Conservation (phyloP, 1,140 invertebrate genomes). For the Heterodera carotae region DNA sequence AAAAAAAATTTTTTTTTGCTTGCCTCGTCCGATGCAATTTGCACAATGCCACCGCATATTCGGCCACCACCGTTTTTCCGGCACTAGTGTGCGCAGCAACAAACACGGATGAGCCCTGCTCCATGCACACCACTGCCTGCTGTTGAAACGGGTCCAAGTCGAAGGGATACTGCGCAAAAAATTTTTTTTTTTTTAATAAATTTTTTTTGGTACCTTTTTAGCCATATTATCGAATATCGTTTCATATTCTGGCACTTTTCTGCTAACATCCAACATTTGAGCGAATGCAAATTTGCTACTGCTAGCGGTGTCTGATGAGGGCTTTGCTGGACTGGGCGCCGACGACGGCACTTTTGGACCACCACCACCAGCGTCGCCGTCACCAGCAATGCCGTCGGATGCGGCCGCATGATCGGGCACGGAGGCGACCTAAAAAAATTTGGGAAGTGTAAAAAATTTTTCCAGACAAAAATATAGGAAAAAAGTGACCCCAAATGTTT, state of each 20-base stretch:
- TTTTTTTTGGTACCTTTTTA: slow-evolving; percentile 32
- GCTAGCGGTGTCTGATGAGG: neutral
- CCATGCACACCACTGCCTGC: slow-evolving; percentile 87
- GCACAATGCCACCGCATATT: slow-evolving; percentile 91
- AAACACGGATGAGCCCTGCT: slow-evolving; percentile 91
- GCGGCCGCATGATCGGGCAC: neutral
- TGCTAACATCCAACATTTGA: slow-evolving; percentile 41
- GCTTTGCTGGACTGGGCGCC: neutral
- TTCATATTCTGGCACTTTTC: slow-evolving; percentile 42
- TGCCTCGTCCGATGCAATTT: slow-evolving; percentile 86
- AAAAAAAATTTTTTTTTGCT: no score
- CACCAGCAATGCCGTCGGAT: no score
- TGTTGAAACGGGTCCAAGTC: slow-evolving; percentile 96
- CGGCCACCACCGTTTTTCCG: slow-evolving; percentile 97
- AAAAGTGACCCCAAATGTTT: neutral
- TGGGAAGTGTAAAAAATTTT: no score
- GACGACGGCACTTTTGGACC: neutral
- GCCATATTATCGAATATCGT: slow-evolving; percentile 48
- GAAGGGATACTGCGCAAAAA: slow-evolving; percentile 76
- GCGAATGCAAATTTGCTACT: slow-evolving; percentile 23
- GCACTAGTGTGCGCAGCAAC: slow-evolving; percentile 98
- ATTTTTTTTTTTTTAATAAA: neutral
- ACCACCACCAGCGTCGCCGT: neutral
- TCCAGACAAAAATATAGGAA: no score
- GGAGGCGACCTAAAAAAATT: neutral